phyloP scores from a whole-genome alignment of 2,797 vertebrate species.

The Myiotriccus ornatus region DNA sequence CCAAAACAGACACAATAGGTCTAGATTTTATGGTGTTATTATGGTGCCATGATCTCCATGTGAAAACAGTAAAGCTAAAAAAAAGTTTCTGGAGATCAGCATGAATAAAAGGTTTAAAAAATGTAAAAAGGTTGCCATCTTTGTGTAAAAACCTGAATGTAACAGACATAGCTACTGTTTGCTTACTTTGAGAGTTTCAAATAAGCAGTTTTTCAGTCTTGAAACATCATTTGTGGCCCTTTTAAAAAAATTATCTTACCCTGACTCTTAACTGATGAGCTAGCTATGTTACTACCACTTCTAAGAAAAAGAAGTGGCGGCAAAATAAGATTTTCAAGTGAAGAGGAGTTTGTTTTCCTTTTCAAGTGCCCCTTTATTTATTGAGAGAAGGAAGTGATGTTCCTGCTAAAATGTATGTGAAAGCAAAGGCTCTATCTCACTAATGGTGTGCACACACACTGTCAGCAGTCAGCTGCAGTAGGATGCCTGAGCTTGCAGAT shows the following conservation, averaged over 20 bases:
- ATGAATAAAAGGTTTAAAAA: not conserved
- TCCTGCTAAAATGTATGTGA: constrained; percentile 20
- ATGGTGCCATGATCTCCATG: not conserved
- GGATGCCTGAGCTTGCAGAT: constrained; percentile 43
- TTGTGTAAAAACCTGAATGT: not conserved
- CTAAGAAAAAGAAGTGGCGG: not conserved
- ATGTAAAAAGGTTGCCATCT: not conserved
- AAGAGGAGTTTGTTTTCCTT: constrained; percentile 23
- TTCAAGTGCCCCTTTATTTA: constrained; percentile 36
- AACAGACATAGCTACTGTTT: not conserved
- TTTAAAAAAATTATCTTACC: not conserved
- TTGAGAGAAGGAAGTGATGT: constrained; percentile 43
- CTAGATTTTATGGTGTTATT: not conserved
- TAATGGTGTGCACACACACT: not conserved
- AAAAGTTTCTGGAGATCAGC: not conserved
- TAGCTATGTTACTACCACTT: not conserved
- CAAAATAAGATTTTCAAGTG: constrained; percentile 32
- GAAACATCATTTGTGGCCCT: not conserved
- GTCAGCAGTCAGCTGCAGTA: constrained; percentile 52
- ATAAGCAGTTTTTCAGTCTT: not conserved
- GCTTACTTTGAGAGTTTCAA: not conserved
- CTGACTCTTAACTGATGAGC: not conserved
- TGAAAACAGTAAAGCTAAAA: not conserved
- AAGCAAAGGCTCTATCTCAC: constrained; percentile 25
- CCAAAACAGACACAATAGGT: not conserved